Conservation (phyloP, 2,797 vertebrate genomes). For the Falco peregrinus region DNA sequence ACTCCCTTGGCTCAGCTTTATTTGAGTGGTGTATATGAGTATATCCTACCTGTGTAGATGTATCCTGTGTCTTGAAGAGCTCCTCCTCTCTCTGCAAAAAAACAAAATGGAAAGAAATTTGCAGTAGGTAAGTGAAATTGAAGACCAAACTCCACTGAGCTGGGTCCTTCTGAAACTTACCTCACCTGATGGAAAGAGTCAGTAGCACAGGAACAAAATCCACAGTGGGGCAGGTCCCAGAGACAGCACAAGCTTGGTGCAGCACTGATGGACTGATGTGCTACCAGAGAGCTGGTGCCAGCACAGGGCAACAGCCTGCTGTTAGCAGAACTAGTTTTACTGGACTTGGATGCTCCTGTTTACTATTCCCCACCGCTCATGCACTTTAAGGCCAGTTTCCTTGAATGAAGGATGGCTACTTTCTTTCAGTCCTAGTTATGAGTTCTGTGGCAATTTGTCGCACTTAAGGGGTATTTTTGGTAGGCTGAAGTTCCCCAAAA, state of each 20-base stretch:
- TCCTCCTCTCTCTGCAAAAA: not conserved
- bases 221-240: fast-evolving
- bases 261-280: no score
- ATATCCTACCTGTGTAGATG: not conserved
- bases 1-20: not conserved
- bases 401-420: not conserved
- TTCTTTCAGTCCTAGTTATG: not conserved
- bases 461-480: not conserved
- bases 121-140: not conserved
- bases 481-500: not conserved
- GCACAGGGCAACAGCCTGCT: not conserved
- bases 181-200: not conserved
- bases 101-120: not conserved
- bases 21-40: not conserved
- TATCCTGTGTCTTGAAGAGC: not conserved
- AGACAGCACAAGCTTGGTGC: not conserved
- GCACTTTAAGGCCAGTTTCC: not conserved
- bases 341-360: not conserved
- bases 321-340: not conserved
- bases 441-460: not conserved
- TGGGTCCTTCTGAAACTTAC: not conserved
- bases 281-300: not conserved
- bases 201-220: not conserved
- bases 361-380: not conserved
- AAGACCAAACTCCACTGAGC: not conserved